These are phyloP conservation scores for Aromia moschata DNA, from an alignment of 2,888 invertebrate genomes.

Conservation along the genomic window DNA sequence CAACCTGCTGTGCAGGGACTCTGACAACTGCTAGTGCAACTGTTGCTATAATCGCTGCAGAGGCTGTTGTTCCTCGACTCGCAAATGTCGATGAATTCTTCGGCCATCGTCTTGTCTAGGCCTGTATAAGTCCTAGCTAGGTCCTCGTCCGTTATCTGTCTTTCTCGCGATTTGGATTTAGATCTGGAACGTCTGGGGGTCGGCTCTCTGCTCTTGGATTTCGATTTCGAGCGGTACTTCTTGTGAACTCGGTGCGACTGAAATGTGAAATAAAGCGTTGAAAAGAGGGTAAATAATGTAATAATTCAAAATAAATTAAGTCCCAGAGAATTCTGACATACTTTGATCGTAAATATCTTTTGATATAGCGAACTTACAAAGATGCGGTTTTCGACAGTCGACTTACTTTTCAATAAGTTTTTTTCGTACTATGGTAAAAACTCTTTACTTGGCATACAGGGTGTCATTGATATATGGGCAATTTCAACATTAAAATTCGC, in stretches of 20 bases:
- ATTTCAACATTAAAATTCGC: too few species aligned
- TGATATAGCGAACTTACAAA: too few species aligned
- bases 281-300: too few species aligned
- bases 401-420: too few species aligned
- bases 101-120: conserved; percentile 70
- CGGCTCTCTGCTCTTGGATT: conserved; percentile 40
- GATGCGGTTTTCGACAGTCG: too few species aligned
- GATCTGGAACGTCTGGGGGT: conserved; percentile 44
- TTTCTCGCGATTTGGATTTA: conserved; percentile 44
- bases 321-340: too few species aligned
- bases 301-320: too few species aligned
- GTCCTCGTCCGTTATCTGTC: conserved; percentile 62
- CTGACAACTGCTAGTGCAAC: conserved; percentile 43
- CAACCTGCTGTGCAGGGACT: conserved; percentile 37
- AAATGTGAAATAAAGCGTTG: too few species aligned
- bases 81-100: conserved; percentile 72
- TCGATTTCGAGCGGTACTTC: conserved; percentile 36
- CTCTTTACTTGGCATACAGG: too few species aligned
- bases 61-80: conserved; percentile 65
- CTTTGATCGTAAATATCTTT: too few species aligned
- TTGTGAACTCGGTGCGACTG: conserved; percentile 30
- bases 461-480: too few species aligned
- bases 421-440: too few species aligned
- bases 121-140: conserved; percentile 71
- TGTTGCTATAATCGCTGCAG: conserved; percentile 52